These are phyloP conservation scores for Oryctes rhinoceros DNA, from an alignment of 1,140 invertebrate genomes.

Conservation along the genomic window DNA sequence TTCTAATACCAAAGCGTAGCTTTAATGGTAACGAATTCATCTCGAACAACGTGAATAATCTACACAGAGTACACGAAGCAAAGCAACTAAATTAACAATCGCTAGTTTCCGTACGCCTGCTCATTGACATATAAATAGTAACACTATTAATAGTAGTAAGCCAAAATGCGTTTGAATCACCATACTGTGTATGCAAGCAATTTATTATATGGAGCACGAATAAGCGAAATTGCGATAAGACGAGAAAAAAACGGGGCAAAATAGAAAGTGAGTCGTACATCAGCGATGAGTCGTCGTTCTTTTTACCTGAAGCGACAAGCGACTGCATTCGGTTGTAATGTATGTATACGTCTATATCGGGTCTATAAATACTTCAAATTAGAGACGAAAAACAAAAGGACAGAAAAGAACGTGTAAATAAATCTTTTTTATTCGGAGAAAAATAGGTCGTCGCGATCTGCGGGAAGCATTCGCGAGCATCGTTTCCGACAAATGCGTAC, in stretches of 20 bases:
- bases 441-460: neutral
- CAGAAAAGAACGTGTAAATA: neutral
- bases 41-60: neutral
- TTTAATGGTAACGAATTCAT: constrained; percentile 15
- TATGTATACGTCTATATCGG: neutral
- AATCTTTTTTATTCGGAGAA: neutral
- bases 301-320: neutral
- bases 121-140: neutral
- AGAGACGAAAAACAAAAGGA: neutral
- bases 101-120: neutral
- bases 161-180: neutral
- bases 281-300: neutral
- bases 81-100: neutral
- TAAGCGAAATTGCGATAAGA: neutral
- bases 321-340: neutral
- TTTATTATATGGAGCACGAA: neutral
- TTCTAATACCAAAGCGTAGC: neutral
- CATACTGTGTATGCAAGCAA: neutral
- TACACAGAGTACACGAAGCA: neutral
- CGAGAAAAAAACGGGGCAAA: neutral
- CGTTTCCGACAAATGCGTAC: neutral
- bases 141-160: neutral
- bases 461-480: neutral
- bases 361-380: neutral
- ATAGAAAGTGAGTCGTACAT: neutral